Evolutionary conservation across 2,888 invertebrate species (phyloP).

Genomic region (Capitulum mitella): DNA sequence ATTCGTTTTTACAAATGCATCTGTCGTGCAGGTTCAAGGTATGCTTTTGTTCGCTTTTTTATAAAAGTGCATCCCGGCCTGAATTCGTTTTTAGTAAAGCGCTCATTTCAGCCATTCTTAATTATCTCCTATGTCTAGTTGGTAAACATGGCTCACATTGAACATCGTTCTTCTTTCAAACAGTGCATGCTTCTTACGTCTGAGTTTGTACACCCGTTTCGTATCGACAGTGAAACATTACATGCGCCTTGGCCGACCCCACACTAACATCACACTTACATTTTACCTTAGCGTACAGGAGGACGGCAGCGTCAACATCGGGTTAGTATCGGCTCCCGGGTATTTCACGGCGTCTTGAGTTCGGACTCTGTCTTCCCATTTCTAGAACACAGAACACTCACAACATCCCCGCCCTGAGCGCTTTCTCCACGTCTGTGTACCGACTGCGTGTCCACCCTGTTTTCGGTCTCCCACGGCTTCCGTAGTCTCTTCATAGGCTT

Average conservation of each 20-base stretch:
- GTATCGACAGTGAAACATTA: background rate
- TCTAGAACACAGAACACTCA: slow-evolving; percentile 5
- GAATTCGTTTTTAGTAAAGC: background rate
- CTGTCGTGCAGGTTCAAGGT: too few relatives aligned
- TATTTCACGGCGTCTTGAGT: slow-evolving; percentile 2
- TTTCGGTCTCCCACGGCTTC: background rate
- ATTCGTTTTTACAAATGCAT: too few relatives aligned
- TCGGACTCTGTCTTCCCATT: background rate
- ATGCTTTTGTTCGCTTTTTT: background rate
- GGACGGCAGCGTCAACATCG: slow-evolving; percentile 18
- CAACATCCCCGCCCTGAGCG: background rate
- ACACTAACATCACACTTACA: slow-evolving; percentile 21
- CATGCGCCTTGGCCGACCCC: background rate
- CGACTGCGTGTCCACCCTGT: background rate
- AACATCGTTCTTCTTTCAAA: slow-evolving; percentile 10
- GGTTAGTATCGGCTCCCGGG: background rate
- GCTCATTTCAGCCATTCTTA: background rate
- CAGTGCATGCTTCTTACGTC: background rate
- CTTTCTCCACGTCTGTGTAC: background rate
- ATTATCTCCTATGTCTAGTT: background rate
- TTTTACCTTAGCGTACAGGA: slow-evolving; percentile 10
- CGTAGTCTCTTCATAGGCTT: slow-evolving; percentile 18
- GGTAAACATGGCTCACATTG: background rate
- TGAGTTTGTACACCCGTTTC: background rate
- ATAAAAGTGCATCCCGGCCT: background rate